Percentiles rank a stretch among this genome's conserved stretches.
Conservation (phyloP, 1,140 invertebrate genomes). For the Linepithema humile region DNA sequence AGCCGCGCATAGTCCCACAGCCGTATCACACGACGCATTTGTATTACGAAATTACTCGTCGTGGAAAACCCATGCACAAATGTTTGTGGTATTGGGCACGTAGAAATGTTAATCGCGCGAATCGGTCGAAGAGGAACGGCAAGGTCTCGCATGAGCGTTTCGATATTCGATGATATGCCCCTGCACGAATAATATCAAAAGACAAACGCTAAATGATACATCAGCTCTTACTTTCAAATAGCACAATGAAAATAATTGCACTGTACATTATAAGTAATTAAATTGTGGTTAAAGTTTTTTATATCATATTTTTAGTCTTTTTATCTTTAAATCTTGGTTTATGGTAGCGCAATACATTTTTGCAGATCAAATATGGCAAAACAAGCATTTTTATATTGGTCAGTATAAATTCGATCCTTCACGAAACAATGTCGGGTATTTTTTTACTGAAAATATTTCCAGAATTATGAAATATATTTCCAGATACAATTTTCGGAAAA, state of each 20-base stretch:
- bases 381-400: neutral
- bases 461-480: neutral
- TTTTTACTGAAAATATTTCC: neutral
- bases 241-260: neutral
- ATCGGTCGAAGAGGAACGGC: neutral
- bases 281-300: neutral
- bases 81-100: slow-evolving; percentile 37
- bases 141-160: neutral
- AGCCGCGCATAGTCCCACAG: neutral
- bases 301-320: neutral
- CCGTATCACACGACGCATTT: slow-evolving; percentile 29
- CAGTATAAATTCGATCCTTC: neutral
- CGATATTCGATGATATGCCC: neutral
- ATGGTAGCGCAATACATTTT: neutral
- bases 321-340: neutral
- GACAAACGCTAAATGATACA: neutral
- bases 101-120: slow-evolving; percentile 49
- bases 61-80: slow-evolving; percentile 26
- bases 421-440: neutral
- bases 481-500: neutral
- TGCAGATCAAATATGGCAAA: neutral
- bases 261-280: neutral
- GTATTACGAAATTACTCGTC: slow-evolving; percentile 52
- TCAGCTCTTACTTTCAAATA: neutral
- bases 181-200: neutral